phyloP scores from a whole-genome alignment of 2,797 vertebrate species.

The Crenuchus spilurus region DNA sequence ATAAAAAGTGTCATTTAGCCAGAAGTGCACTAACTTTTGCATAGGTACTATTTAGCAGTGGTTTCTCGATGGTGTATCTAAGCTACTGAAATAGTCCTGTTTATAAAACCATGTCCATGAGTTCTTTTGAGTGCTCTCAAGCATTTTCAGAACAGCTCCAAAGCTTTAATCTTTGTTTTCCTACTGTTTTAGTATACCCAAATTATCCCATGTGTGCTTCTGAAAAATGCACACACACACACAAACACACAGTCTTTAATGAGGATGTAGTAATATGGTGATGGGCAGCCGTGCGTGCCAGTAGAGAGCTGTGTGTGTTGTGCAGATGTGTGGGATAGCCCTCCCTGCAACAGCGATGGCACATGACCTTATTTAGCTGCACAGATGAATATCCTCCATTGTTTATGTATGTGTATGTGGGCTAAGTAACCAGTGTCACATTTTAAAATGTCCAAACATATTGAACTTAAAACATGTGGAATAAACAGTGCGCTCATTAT shows the following conservation, averaged over 20 bases:
- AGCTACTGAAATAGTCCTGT: background rate
- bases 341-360: conserved; percentile 57
- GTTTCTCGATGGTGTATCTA: too few relatives aligned
- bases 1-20: too few relatives aligned
- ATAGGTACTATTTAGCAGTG: too few relatives aligned
- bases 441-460: conserved; percentile 14
- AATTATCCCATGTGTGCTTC: conserved; percentile 14
- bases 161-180: conserved; percentile 5
- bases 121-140: background rate
- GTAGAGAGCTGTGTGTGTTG: conserved; percentile 5
- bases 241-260: conserved; percentile 17
- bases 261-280: conserved; percentile 14
- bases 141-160: background rate
- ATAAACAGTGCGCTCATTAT: background rate
- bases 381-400: conserved; percentile 67
- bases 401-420: conserved; percentile 10
- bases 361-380: conserved; percentile 86
- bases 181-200: conserved; percentile 17
- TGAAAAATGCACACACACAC: conserved; percentile 36
- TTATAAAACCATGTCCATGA: background rate
- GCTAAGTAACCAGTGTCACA: background rate
- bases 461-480: background rate
- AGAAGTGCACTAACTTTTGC: too few relatives aligned
- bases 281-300: conserved; percentile 11
- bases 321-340: conserved; percentile 14